Percentiles rank a stretch among this genome's conserved stretches.
These are phyloP conservation scores for Syritta pipiens DNA, from an alignment of 2,888 invertebrate species.

Conservation along the genomic window DNA sequence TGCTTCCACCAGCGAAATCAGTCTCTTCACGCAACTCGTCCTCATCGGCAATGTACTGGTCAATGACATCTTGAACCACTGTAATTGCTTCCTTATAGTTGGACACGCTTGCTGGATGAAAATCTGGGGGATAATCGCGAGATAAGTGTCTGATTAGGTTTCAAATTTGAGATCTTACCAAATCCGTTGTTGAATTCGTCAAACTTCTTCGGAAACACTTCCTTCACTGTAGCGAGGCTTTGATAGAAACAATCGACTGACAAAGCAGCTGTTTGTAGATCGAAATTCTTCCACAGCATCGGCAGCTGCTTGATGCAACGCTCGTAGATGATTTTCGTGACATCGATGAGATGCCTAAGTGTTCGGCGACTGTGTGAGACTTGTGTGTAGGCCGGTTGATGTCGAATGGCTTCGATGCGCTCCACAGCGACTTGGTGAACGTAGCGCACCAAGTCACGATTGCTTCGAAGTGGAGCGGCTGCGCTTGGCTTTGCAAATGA, in stretches of 20 bases:
- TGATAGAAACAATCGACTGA: slow-evolving; percentile 82
- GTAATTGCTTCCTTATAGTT: slow-evolving; percentile 72
- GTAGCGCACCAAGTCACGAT: slow-evolving; percentile 81
- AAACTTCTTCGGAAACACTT: slow-evolving; percentile 75
- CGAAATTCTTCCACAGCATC: slow-evolving; percentile 80
- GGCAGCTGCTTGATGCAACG: slow-evolving; percentile 80
- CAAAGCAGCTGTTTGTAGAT: slow-evolving; percentile 80
- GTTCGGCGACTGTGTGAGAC: slow-evolving; percentile 75
- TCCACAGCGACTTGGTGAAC: slow-evolving; percentile 77
- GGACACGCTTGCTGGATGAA: slow-evolving; percentile 59
- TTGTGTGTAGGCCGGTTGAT: slow-evolving; percentile 76
- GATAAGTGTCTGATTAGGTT: background rate
- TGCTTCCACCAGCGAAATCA: slow-evolving; percentile 69
- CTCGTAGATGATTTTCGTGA: slow-evolving; percentile 77
- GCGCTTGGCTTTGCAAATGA: slow-evolving; percentile 80
- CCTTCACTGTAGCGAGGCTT: slow-evolving; percentile 74
- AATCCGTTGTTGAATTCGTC: slow-evolving; percentile 75
- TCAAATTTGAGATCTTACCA: slow-evolving; percentile 69
- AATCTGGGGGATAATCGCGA: slow-evolving; percentile 61
- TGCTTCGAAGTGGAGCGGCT: slow-evolving; percentile 79
- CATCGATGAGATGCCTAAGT: slow-evolving; percentile 74
- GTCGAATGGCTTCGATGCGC: slow-evolving; percentile 74
- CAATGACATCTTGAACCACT: slow-evolving; percentile 74
- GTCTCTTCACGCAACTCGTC: slow-evolving; percentile 70
- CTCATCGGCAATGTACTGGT: slow-evolving; percentile 72